Evolutionary conservation across 2,113 vertebrate species (phyloP).

Genomic region (Apistogramma diplotaenia): DNA sequence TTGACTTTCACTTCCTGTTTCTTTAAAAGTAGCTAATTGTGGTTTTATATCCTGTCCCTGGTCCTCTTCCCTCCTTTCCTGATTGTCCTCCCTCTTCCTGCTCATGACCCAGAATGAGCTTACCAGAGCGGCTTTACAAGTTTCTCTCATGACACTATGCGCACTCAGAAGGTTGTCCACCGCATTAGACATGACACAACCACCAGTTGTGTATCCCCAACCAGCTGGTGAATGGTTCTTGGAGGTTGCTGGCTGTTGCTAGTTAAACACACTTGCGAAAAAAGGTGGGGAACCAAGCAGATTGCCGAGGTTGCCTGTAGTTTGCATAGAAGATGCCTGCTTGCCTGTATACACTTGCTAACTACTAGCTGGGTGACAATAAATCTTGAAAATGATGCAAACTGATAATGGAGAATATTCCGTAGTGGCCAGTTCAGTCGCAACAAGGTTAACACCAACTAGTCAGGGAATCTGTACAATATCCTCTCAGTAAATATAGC

Average conservation of each 20-base stretch:
- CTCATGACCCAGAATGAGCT: not conserved
- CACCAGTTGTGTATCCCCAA: not conserved
- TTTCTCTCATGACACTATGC: not conserved
- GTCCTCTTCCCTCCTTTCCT: not conserved
- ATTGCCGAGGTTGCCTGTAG: no score
- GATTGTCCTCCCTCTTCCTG: not conserved
- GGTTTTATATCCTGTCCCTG: no score
- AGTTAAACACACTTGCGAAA: no score
- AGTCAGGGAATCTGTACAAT: not conserved
- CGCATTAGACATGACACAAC: not conserved
- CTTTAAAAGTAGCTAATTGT: no score
- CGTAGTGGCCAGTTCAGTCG: not conserved
- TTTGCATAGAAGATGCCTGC: not conserved
- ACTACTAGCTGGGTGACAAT: not conserved
- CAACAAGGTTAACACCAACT: not conserved
- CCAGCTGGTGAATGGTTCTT: not conserved
- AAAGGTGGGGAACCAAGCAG: no score
- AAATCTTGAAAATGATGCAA: not conserved
- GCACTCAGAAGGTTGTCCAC: not conserved
- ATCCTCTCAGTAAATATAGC: not conserved
- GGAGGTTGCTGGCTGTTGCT: not conserved
- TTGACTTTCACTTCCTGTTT: not conserved
- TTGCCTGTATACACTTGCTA: not conserved
- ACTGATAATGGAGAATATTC: no score
- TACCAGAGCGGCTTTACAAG: not conserved